Conservation (phyloP, 2,888 invertebrate species). For the Lasioglossum marginatum region DNA sequence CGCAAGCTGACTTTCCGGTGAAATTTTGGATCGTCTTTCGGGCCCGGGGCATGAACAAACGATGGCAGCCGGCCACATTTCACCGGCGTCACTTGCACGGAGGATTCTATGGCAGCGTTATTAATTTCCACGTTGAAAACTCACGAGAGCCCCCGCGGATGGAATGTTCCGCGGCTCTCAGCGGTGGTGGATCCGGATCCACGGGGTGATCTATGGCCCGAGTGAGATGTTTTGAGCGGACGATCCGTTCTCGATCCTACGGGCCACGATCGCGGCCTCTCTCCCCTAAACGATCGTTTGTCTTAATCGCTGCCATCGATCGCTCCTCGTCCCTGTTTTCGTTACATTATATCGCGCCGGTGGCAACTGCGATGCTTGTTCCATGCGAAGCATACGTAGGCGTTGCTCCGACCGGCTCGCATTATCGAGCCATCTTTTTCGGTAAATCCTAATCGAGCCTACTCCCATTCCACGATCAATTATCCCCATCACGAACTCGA, state of each 20-base stretch:
- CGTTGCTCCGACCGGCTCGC: constrained; percentile 39
- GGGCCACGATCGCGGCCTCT: constrained; percentile 69
- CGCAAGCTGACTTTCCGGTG: background rate
- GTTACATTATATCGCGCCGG: constrained; percentile 63
- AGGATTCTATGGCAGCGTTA: constrained; percentile 69
- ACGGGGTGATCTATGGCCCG: constrained; percentile 81
- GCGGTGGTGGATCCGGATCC: constrained; percentile 72
- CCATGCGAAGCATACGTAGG: constrained; percentile 43
- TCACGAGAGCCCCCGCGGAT: constrained; percentile 67
- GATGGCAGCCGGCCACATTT: constrained; percentile 74
- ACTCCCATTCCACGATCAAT: constrained; percentile 39
- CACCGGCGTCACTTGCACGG: constrained; percentile 69
- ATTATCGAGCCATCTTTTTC: constrained; percentile 36
- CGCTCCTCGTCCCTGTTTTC: constrained; percentile 62
- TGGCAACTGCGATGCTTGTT: constrained; percentile 70
- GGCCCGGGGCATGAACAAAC: constrained; percentile 23
- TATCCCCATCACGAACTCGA: background rate
- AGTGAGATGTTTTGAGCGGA: constrained; percentile 84
- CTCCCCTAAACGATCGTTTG: constrained; percentile 82
- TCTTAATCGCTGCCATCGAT: constrained; percentile 82
- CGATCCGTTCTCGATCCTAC: constrained; percentile 81
- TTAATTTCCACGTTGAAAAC: constrained; percentile 80
- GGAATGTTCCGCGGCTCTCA: constrained; percentile 73
- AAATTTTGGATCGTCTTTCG: constrained; percentile 13
- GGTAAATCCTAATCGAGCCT: constrained; percentile 40